A percentile compares a stretch with the other conserved stretches of the same genome.
These are phyloP conservation scores for Cephalopterus ornatus DNA, from an alignment of 2,113 vertebrate species.

Conservation along the genomic window DNA sequence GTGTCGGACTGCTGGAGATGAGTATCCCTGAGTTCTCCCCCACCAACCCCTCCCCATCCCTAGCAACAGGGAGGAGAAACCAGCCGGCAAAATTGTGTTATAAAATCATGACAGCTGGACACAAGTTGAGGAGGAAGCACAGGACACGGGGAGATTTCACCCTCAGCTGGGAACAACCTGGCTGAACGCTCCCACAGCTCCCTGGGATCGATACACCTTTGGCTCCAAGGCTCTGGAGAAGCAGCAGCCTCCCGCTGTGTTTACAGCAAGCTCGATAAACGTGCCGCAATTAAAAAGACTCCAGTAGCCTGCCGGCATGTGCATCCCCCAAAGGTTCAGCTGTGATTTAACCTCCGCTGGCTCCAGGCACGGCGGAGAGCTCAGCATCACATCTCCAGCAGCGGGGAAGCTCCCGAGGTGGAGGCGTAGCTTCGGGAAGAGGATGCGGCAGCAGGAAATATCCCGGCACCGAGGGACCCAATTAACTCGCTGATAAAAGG, in stretches of 20 bases:
- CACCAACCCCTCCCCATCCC: neutral
- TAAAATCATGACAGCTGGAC: neutral
- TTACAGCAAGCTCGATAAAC: neutral
- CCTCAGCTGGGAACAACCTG: neutral
- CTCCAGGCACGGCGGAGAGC: neutral
- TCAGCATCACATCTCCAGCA: neutral
- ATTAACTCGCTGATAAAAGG: neutral
- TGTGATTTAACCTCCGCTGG: neutral
- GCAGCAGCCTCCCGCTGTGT: neutral
- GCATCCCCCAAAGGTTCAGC: neutral
- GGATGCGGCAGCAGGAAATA: slow-evolving; percentile 22
- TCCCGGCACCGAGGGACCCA: neutral
- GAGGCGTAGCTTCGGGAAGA: neutral
- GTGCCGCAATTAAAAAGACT: neutral
- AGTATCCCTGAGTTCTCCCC: neutral
- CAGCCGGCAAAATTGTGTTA: neutral
- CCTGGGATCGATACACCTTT: neutral
- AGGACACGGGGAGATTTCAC: neutral
- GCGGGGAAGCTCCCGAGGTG: neutral
- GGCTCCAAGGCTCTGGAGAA: neutral
- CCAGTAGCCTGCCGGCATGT: neutral
- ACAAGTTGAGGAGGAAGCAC: neutral
- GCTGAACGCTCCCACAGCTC: neutral
- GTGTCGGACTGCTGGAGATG: neutral
- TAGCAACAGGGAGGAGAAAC: neutral